Evolutionary conservation across 2,888 invertebrate species (phyloP), one percentile per base, ranked within the genome.

Genomic region (Polyommatus icarus): DNA sequence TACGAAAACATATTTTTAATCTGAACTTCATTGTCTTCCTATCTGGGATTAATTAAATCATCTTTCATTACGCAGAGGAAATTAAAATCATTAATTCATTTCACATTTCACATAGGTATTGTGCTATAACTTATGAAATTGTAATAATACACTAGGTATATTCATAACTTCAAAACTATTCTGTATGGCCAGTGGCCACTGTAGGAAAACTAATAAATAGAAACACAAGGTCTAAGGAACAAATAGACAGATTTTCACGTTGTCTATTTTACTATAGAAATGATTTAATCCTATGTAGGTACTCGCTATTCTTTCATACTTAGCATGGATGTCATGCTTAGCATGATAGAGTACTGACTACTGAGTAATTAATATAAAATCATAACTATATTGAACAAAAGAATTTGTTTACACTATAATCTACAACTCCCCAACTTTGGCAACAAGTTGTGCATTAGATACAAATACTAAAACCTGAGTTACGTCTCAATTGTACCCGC

Each of bases 401-500:
- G 18, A 18, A 18, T 15, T 54, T 18, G 54, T 18, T 46, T 5
- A 54, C 54, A 54, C 15, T 20, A 10, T 10, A 61, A 59, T 24
- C 24, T 61, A 67, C 29, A 18, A 67, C 29, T 6, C 32, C 15
- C 7, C 1, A 32, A 2, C 29, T 29, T 67, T 29, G 10, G 15
- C 29, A 15, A 67, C 29, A 32, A 67, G 15, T 12, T 6, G 15
- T 29, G 18, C 67, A 67, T 15, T 67, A 67, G 61, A 72, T 12
- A 46, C 40, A 73, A 24, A 50, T 73, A 24, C 15, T 20, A 24
- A 75, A 46, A 75, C 24, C 10, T 6, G 24, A 71, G 67, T 77
- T 71, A 76, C 18, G 75, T 75, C 75, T 75, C 50, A 54, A 54
- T 75, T 54, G n/a, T 36, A 76, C 71, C 40, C 59, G 59, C 20